Base-by-base conservation (phyloP, 2,888 invertebrate genomes). In the Drosophila cognata region DNA sequence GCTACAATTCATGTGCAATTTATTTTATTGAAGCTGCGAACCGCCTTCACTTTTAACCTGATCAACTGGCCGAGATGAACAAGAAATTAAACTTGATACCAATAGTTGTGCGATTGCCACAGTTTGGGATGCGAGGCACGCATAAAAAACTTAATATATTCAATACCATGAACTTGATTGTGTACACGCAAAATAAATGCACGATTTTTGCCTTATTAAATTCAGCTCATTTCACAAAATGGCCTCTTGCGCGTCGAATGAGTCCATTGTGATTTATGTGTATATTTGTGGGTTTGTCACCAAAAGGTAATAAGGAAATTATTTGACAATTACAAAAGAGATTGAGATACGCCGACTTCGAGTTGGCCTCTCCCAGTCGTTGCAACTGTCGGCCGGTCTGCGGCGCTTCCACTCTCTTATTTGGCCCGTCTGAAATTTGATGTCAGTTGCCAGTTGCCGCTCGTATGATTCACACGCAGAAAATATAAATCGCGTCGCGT, bases 381-480 rank as follows among this genome's bases (percentile, higher is more conserved):
- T 31, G 43, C 43, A 43, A 41, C 52, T 31, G 50, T 58, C 29
- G 50, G 55, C 48, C 55, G 52, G 67, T 69, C 72, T 51, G 28
- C 46, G 72, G 48, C 62, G 50, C 35, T 67, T 60, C 63, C 65
- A 68, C 68, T 76, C 80, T 70, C 77, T 66, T 81, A 63, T 74
- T 72, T 79, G 76, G 73, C 68, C 73, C 46, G 66, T 66, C 61
- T 56, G 51, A 66, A 68, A 61, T 68, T 76, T 79, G 59, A 65
- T 74, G 74, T 58, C 80, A 84, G 84, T 84, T 61, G 74, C 67
- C 72, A 66, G 67, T 74, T 62, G 76, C 58, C 71, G 66, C 78
- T 88, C 71, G 80, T 57, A 73, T 82, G 84, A 86, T 56, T 88
- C 86, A 88, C 82, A 84, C 82, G 81, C 52, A 65, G 51, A 50